Evolutionary conservation across 2,797 vertebrate genomes (phyloP), one percentile per base, ranked within the genome.

Genomic region (Phoeniculus purpureus): DNA sequence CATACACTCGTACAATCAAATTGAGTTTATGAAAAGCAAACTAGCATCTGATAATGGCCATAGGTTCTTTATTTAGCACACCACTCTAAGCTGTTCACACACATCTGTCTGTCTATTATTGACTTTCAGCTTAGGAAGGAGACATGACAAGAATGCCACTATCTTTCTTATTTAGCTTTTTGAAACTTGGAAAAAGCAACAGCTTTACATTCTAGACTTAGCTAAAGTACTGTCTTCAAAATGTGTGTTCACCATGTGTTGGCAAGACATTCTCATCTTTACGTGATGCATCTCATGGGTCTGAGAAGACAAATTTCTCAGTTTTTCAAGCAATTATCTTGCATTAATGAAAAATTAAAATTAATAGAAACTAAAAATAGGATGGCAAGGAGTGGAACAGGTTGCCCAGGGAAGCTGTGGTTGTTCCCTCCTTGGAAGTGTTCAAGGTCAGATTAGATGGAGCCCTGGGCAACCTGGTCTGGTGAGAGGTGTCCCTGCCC

Each of bases 181-280:
- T 13, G 56, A 52, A 51, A 26, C 70, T 19, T 8, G 31, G 50
- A 9, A 43, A 26, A 64, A 32, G 73, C 88, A 82, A 47, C 60
- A 66, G 31, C 48, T 66, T 87, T 54, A 68, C 43, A 12, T 82
- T 52, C 51, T 81, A 60, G 48, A 34, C 54, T 67, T 29, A 19
- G 66, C 13, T 37, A 22, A 51, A 59, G 32, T 7, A 23, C 4
- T 1, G 50, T 37, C 73, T 85, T 67, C 47, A 37, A 48, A 92
- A 66, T 0, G 1, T n/a, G 22, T 26, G 62, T 73, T 31, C 32
- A 27, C 3, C 3, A 7, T 4, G 1, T 14, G 5, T 19, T 70
- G 16, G 14, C 50, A 37, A 19, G 67, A 27, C 20, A 0, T 40
- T 64, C 11, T 85, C 80, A 76, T 66, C 70, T 85, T 56, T 54